These are phyloP conservation scores for Polymixis lichenea DNA, from an alignment of 2,888 invertebrate genomes.

Conservation along the genomic window DNA sequence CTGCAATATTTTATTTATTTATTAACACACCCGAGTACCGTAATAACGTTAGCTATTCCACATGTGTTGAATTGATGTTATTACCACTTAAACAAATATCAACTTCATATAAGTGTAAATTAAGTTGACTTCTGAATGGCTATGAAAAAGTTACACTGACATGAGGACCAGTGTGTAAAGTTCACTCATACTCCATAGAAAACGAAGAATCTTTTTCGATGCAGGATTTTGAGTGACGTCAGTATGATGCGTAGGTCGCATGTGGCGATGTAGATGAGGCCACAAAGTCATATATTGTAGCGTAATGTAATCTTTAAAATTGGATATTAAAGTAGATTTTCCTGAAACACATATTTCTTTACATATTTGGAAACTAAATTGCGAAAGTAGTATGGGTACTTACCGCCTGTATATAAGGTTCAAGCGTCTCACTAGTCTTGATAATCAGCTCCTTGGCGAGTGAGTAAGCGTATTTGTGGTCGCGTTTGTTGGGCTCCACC, in stretches of 20 bases:
- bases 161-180: too few relatives aligned
- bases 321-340: too few relatives aligned
- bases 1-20: too few relatives aligned
- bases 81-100: neutral
- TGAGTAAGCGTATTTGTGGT: conserved; percentile 96
- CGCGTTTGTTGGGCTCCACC: conserved; percentile 97
- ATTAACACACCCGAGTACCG: neutral
- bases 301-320: too few relatives aligned
- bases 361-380: neutral
- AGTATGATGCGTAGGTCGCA: too few relatives aligned
- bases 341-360: neutral
- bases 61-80: neutral
- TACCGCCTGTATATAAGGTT: conserved; percentile 98
- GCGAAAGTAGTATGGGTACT: conserved; percentile 75
- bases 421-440: conserved; percentile 97
- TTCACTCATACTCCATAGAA: too few relatives aligned
- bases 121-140: neutral
- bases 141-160: neutral
- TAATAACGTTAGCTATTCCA: neutral
- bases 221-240: too few relatives aligned
- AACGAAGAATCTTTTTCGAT: too few relatives aligned
- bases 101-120: neutral
- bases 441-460: conserved; percentile 97
- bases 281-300: too few relatives aligned
- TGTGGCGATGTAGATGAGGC: too few relatives aligned